Base-by-base conservation (phyloP, 2,797 vertebrate genomes). In the Gorsachius magnificus region DNA sequence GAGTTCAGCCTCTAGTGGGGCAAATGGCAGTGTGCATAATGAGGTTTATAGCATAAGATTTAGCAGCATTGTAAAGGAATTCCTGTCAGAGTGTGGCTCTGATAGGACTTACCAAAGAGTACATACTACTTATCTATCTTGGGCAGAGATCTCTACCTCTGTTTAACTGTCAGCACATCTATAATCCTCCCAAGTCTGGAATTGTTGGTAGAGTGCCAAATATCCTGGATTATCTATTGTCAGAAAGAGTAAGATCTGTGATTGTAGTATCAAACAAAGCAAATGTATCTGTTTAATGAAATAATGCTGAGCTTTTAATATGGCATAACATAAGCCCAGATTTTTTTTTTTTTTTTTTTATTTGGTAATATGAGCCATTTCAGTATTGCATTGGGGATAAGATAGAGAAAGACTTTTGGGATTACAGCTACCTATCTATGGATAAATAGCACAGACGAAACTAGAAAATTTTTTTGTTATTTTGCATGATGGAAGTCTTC, bases 31-130 rank as follows among this genome's bases (percentile, higher is more conserved):
- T 1, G 24, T 81, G 53, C 56, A 50, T 89, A 88, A 93, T 79
- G 85, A 93, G 87, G 60, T 66, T 72, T 91, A 71, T 6, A 45
- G 84, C 60, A 10, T 75, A 51, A 88, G 81, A 96, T 91, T 96
- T 80, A 94, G 79, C 70, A 81, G 92, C 53, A 14, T 65, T 56
- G 18, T 60, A 75, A 41, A 94, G 87, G 72, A 96, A 97, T 97
- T 97, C 82, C 74, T 95, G 87, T 96, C 93, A 95, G 83, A 95
- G 53, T 36, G 36, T 91, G 83, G 79, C 93, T 96, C 90, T 95
- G 90, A 94, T 95, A 95, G 87, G 87, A 88, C 83, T 97, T 97
- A 96, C 87, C 78, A 95, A 93, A 89, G 51, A 75, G 29, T 76
- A 24, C 64, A 75, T 61, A 80, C 71, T 94, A 90, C 91, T 97